Conservation (phyloP, 2,113 vertebrate genomes). For the Myrmecophaga tridactyla region DNA sequence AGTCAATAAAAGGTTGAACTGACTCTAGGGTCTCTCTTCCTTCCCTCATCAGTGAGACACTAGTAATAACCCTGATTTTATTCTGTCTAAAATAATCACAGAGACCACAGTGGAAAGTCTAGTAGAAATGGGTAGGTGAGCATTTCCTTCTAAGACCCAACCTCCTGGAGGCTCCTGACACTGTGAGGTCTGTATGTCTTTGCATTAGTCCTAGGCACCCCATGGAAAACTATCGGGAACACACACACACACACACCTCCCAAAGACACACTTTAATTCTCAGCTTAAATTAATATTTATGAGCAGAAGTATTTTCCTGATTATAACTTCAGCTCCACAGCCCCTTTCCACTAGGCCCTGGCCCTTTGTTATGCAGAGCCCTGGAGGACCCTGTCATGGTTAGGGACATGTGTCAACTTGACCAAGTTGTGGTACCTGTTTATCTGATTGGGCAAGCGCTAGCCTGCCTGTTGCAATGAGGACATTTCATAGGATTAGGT, state of each 20-base stretch:
- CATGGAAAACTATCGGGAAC: not conserved
- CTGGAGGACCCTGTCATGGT: no score
- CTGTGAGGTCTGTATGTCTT: not conserved
- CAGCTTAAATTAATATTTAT: not conserved
- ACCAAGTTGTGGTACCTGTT: no score
- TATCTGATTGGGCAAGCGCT: no score
- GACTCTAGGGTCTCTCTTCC: not conserved
- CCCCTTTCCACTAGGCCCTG: not conserved
- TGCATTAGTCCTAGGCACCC: not conserved
- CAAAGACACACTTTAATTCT: not conserved
- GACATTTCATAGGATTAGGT: no score
- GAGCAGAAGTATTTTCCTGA: not conserved
- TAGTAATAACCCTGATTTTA: not conserved
- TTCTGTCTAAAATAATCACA: not conserved
- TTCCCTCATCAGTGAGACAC: not conserved
- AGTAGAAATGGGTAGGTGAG: not conserved
- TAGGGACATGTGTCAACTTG: no score
- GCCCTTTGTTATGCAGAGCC: not conserved
- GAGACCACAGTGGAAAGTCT: not conserved
- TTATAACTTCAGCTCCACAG: not conserved
- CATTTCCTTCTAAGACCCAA: not conserved
- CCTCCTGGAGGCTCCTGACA: not conserved
- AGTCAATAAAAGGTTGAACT: not conserved
- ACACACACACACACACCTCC: not conserved
- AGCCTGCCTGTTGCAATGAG: no score